Conservation (phyloP, 2,113 vertebrate species). For the Choloepus hoffmanni region DNA sequence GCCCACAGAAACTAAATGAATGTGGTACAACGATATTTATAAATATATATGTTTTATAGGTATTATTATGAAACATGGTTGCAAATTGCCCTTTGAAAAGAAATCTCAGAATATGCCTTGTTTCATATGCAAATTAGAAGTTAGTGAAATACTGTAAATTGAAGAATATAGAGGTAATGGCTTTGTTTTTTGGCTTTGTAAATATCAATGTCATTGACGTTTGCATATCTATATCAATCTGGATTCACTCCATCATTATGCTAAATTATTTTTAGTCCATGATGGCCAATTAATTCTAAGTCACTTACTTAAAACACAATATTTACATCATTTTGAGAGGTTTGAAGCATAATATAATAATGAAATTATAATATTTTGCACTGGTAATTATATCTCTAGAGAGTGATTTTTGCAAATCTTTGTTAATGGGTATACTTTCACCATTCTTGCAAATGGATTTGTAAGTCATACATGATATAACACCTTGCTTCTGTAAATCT, state of each 20-base stretch:
- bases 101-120: not conserved
- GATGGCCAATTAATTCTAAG: conserved; percentile 81
- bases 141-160: conserved; percentile 62
- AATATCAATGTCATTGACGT: conserved; percentile 61
- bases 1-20: not conserved
- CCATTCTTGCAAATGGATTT: conserved; percentile 17
- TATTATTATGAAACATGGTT: not conserved
- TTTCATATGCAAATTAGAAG: conserved; percentile 58
- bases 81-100: not conserved
- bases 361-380: conserved; percentile 72
- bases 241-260: conserved; percentile 73
- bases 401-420: conserved; percentile 54
- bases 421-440: conserved; percentile 5
- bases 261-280: conserved; percentile 78
- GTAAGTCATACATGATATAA: not conserved
- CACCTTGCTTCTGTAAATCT: not conserved
- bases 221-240: conserved; percentile 79
- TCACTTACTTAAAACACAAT: conserved; percentile 76
- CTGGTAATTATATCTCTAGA: conserved; percentile 63
- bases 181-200: conserved; percentile 71
- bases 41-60: not conserved
- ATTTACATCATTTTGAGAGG: conserved; percentile 72
- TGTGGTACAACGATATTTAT: not conserved
- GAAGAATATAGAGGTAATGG: conserved; percentile 67
- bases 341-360: conserved; percentile 79